These are phyloP conservation scores for Parazoanthus darwini DNA, from an alignment of 92 coral and sea anemone species.

Conservation along the genomic window DNA sequence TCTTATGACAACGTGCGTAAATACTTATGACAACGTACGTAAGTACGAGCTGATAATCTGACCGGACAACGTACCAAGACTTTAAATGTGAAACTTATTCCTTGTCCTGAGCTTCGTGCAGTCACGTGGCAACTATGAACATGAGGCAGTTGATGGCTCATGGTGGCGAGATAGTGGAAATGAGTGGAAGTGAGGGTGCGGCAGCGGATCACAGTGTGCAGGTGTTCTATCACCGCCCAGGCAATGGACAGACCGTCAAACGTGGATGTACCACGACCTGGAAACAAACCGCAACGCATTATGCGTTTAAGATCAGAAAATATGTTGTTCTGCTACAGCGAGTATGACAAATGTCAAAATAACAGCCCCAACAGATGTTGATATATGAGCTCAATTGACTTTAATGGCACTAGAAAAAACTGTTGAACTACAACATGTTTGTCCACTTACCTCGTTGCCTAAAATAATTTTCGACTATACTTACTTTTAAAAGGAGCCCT, in stretches of 20 bases:
- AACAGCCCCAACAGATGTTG: not conserved
- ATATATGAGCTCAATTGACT: too few species aligned
- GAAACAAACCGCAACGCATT: not conserved
- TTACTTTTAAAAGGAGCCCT: too few species aligned
- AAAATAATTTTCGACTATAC: too few species aligned
- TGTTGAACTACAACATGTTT: too few species aligned
- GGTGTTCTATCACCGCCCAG: conserved; percentile 81
- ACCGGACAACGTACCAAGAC: conserved; percentile 56
- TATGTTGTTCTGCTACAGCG: not conserved
- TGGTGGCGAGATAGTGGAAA: conserved; percentile 67
- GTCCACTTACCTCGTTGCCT: too few species aligned
- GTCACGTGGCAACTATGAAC: conserved; percentile 86
- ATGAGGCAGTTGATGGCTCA: conserved; percentile 59
- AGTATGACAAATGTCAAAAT: not conserved
- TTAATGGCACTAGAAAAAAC: too few species aligned
- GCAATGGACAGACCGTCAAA: conserved; percentile 83
- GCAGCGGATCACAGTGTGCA: conserved; percentile 67
- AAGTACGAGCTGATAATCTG: too few species aligned
- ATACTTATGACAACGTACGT: too few species aligned
- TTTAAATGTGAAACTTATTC: conserved; percentile 77
- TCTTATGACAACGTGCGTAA: too few species aligned
- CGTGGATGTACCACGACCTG: conserved; percentile 90
- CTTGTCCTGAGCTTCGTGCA: conserved; percentile 57
- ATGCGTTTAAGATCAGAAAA: too few species aligned
- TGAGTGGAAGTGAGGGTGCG: conserved; percentile 84